Evolutionary conservation across 2,888 invertebrate genomes (phyloP), one percentile per base, ranked within the genome.

Genomic region (Lampropteryx suffumata): DNA sequence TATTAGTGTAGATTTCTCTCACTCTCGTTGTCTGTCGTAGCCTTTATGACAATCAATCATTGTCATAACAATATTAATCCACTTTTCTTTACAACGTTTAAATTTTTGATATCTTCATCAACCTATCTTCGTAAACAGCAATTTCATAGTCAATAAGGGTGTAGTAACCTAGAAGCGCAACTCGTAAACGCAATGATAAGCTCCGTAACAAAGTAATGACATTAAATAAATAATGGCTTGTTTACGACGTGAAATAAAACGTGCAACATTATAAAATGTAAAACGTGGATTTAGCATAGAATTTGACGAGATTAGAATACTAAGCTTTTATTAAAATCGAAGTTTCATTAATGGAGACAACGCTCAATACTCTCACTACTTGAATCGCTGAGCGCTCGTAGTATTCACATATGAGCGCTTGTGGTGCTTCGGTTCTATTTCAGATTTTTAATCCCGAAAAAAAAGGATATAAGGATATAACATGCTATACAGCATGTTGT

Each of bases 101-200:
- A 28, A 34, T 2, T 8, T 33, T 28, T 43, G 4, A 43, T 35
- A 3, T 10, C 43, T 21, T 14, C 37, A 33, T 11, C 30, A 37
- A 45, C 12, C 0, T 10, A 40, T n/a, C n/a, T n/a, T n/a, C n/a
- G 41, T 32, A 42, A 37, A 21, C 27, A 34, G 27, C 21, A 10
- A 46, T 42, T 47, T 17, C 24, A 35, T 14, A 34, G 24, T 13
- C 27, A 44, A 43, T 39, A 39, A 43, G 57, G 55, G 37, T 44
- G 52, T n/a, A n/a, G n/a, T 52, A 48, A 48, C 30, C 21, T 30
- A 30, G 42, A 40, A 43, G 43, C 21, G 47, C 39, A 35, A 40
- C 39, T 44, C 52, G 47, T 52, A 43, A 52, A 50, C 33, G 26
- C 39, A 37, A 43, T 52, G 39, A 39, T 39, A 45, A 26, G 11